Evolutionary conservation across 2,113 vertebrate species (phyloP), one percentile per base, ranked within the genome.

Genomic region (Tetrax tetrax): DNA sequence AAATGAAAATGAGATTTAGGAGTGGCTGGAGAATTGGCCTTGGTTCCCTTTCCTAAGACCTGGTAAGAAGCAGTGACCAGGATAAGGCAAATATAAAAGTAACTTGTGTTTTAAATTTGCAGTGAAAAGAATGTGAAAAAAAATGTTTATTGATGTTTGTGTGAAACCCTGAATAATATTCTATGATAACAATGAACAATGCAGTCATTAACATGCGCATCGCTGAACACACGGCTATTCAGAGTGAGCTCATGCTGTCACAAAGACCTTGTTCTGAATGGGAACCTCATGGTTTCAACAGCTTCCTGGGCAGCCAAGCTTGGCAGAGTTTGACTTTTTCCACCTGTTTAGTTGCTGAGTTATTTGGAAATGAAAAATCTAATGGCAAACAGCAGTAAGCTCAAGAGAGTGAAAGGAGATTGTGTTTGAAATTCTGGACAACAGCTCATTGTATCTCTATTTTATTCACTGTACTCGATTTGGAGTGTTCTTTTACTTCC

Each of bases 301-400:
- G 97, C 97, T 96, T 97, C 96, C 82, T 97, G 96, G 92, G 94
- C 96, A 96, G 97, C 97, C 96, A 96, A 97, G 97, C 97, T 97
- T 97, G 95, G 96, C 97, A 96, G 89, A 91, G 92, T 94, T 97
- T 95, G 95, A 97, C 97, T 97, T 97, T 96, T 97, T 96, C 96
- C 96, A 97, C 96, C 96, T 97, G 95, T 97, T 97, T 97, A 93
- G 91, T 91, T 95, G 70, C 91, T 80, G 90, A 96, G 81, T 93
- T 97, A 94, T 94, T 97, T 96, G 92, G 93, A 95, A 97, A 90
- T 80, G 71, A 96, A 74, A 94, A 96, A 96, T 94, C 81, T 95
- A 96, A 95, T 90, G 83, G 87, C 91, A 92, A 96, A 94, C 82
- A 96, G 83, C 71, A 90, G 90, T 90, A 90, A 89, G 72, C 90